Base-by-base conservation (phyloP, 1,140 invertebrate genomes). In the Zaprionus ornatus region DNA sequence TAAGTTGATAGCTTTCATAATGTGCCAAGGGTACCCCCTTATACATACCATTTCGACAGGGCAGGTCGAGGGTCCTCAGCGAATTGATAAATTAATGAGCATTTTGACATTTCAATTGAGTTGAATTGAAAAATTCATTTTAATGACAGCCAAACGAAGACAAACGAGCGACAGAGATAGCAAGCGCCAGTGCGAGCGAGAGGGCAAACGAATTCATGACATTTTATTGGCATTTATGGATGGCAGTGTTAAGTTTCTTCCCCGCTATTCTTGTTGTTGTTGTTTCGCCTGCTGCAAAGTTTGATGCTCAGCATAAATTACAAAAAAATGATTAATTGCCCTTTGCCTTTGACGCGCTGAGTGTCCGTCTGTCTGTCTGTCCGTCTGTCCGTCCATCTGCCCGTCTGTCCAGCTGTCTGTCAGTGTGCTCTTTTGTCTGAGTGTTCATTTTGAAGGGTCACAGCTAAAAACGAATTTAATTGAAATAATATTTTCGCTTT, bases 41-140 rank as follows among this genome's bases (percentile, higher is more conserved):
- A n/a, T 2, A 25, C 10, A 10, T 37, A n/a, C n/a, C n/a, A n/a
- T 12, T 70, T 25, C 13, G 21, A 12, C 21, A 23, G 13, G 37
- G 37, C 37, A 40, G 37, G 37, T 40, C 17, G 32, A 56, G 45
- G 54, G 59, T 21, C 23, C 29, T 35, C 67, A 71, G 32, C 15
- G 45, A 86, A 80, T 74, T 77, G 80, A 82, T 82, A 75, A 73
- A 86, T 86, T 86, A 82, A 79, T 79, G 82, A 82, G 76, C 71
- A 82, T 78, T 82, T 74, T 82, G 77, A 80, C 77, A 76, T 66
- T 79, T 79, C 81, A 77, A 80, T 84, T 77, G 69, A 84, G 71
- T 65, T 79, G 37, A 80, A 71, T 67, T 83, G 66, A 74, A 65
- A 67, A 69, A 74, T 77, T 74, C 64, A 59, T 75, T 76, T 79